phyloP scores from a whole-genome alignment of 2,797 vertebrate species.

The Eulemur rubriventer region DNA sequence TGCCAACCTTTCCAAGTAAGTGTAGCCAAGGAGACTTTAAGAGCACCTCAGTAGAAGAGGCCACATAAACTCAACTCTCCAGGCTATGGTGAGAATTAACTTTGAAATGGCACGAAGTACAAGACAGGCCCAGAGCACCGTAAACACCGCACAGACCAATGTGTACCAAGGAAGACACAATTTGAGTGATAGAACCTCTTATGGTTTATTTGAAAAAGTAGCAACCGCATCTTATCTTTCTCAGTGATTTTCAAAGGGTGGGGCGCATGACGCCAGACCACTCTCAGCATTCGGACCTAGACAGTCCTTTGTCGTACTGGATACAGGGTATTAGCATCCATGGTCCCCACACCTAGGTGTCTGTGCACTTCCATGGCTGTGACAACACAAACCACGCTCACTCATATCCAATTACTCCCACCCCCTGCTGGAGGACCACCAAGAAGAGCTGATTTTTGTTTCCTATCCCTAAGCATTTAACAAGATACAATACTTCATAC shows the following conservation, averaged over 20 bases:
- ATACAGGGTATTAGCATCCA: neutral
- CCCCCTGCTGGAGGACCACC: neutral
- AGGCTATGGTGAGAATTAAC: neutral
- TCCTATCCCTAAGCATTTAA: neutral
- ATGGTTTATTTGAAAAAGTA: neutral
- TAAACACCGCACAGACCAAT: neutral
- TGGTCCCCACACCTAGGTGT: neutral
- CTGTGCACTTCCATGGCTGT: neutral
- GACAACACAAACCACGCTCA: neutral
- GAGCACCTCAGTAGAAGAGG: neutral
- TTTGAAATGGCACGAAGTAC: neutral
- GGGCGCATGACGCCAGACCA: neutral
- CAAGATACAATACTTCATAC: neutral
- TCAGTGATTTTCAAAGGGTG: neutral
- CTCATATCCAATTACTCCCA: neutral
- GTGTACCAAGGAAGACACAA: neutral
- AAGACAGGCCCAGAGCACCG: accelerated
- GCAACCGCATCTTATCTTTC: neutral
- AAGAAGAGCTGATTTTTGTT: neutral
- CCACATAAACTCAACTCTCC: neutral
- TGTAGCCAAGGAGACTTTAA: neutral
- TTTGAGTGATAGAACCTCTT: neutral
- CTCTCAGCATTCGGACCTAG: neutral
- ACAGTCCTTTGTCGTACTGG: neutral
- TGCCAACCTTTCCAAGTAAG: neutral